phyloP scores from a whole-genome alignment of 1,140 invertebrate species.

The Zaprionus africanus region DNA sequence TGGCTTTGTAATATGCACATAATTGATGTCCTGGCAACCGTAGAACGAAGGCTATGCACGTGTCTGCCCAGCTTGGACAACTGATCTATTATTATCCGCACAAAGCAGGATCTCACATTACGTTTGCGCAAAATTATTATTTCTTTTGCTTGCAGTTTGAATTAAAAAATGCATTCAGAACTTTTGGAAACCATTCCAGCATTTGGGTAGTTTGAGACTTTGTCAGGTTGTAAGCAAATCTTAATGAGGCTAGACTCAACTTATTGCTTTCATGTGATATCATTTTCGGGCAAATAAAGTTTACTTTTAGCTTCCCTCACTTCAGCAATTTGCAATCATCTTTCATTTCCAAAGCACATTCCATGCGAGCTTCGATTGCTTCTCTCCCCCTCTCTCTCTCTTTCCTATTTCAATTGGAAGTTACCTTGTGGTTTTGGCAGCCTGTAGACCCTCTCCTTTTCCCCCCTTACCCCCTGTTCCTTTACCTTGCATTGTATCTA shows the following conservation, averaged over 20 bases:
- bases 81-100: conserved; percentile 50
- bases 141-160: background rate
- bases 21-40: conserved; percentile 64
- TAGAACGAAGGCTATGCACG: conserved; percentile 29
- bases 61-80: conserved; percentile 23
- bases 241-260: background rate
- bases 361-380: background rate
- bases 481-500: conserved; percentile 21
- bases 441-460: background rate
- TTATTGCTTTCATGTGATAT: too few species aligned
- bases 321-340: background rate
- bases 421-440: conserved; percentile 24
- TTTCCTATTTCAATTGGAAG: conserved; percentile 8
- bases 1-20: conserved; percentile 63
- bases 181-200: background rate
- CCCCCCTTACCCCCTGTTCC: background rate
- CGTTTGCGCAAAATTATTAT: conserved; percentile 23
- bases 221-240: background rate
- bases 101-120: conserved; percentile 39
- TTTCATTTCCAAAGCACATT: background rate
- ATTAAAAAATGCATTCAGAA: conserved; percentile 4
- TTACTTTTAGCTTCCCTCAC: background rate
- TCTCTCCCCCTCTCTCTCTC: background rate
- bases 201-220: background rate
- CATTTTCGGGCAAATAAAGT: too few species aligned